phyloP scores from a whole-genome alignment of 2,113 vertebrate genomes.

The Parus major region DNA sequence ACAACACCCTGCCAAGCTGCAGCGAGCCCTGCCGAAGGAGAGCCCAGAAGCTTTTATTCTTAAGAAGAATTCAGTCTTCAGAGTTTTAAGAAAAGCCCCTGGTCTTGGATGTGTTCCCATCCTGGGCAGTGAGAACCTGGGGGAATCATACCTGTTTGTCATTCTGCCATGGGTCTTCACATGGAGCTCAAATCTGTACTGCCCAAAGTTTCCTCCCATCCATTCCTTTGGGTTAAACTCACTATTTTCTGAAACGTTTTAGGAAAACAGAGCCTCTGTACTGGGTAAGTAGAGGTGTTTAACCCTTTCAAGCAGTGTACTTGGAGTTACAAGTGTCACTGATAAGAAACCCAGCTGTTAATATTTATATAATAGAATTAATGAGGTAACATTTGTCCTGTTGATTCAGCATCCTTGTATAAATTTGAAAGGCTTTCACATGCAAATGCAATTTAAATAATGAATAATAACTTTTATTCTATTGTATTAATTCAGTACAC shows the following conservation, averaged over 20 bases:
- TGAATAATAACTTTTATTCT: neutral
- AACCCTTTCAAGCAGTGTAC: neutral
- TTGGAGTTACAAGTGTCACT: neutral
- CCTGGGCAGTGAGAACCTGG: rapidly evolving
- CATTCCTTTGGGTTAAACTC: neutral
- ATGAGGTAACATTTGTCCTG: neutral
- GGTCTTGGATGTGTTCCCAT: neutral
- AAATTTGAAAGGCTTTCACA: neutral
- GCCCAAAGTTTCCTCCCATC: neutral
- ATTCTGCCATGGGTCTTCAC: neutral
- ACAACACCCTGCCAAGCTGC: neutral
- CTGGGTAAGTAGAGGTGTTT: neutral
- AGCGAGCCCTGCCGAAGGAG: neutral
- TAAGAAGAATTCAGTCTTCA: neutral
- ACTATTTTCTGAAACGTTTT: neutral
- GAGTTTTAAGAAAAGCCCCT: neutral
- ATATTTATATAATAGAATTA: neutral
- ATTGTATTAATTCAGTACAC: neutral
- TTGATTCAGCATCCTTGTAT: neutral
- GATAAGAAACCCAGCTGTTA: neutral
- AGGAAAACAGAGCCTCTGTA: neutral
- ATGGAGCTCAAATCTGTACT: neutral
- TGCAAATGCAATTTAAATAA: neutral
- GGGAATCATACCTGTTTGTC: neutral
- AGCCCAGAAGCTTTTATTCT: neutral